Evolutionary conservation across 2,888 invertebrate species (phyloP).

Genomic region (Phania funesta): DNA sequence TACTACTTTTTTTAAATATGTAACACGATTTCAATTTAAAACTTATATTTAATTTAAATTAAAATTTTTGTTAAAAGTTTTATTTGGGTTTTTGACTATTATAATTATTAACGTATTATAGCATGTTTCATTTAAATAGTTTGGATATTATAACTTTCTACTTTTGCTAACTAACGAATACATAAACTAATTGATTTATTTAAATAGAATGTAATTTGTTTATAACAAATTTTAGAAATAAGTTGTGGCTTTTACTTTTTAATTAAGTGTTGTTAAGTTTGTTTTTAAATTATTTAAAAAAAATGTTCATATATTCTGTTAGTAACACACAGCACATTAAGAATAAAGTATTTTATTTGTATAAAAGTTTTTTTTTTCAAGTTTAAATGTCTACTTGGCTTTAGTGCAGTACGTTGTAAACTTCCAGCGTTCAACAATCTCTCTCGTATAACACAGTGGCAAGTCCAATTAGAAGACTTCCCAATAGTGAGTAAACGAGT

Average conservation of each 20-base stretch:
- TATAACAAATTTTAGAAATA: neutral
- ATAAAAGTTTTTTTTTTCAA: too few species aligned
- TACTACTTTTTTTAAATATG: neutral
- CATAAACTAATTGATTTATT: neutral
- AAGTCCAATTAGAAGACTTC: too few species aligned
- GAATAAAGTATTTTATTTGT: neutral
- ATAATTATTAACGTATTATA: neutral
- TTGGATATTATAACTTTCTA: slow-evolving; percentile 2
- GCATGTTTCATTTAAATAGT: slow-evolving; percentile 27
- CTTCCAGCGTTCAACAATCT: too few species aligned
- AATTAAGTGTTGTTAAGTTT: slow-evolving; percentile 14
- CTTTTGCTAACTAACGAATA: slow-evolving; percentile 15
- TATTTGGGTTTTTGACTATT: slow-evolving; percentile 31
- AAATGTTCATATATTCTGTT: too few species aligned
- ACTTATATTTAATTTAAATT: neutral
- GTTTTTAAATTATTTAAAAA: slow-evolving; percentile 1
- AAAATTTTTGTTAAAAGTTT: slow-evolving; percentile 22
- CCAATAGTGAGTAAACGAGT: too few species aligned
- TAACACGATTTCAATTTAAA: neutral
- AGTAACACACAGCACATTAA: slow-evolving; percentile 9
- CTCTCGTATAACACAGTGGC: too few species aligned
- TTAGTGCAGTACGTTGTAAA: too few species aligned
- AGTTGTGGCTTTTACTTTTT: slow-evolving; percentile 13
- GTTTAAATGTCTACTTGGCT: too few species aligned
- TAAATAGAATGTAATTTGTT: neutral